Evolutionary conservation across 2,113 vertebrate species (phyloP).

Genomic region (Neopipo cinnamomea): DNA sequence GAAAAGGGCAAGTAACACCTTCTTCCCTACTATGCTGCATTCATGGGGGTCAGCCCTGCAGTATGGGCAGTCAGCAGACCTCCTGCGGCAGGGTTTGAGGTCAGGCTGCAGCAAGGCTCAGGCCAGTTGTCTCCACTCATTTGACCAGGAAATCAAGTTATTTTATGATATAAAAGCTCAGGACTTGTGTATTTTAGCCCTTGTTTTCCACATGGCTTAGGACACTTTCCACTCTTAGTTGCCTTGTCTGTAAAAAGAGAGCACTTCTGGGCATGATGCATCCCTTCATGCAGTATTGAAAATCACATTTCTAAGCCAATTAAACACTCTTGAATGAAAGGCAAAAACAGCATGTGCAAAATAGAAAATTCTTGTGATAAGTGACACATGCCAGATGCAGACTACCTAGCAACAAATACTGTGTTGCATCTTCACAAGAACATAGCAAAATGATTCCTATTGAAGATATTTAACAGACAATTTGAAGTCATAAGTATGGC

Average conservation of each 20-base stretch:
- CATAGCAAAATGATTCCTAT: neutral
- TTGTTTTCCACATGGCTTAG: neutral
- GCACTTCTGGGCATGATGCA: neutral
- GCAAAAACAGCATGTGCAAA: neutral
- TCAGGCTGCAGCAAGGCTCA: neutral
- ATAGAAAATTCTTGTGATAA: neutral
- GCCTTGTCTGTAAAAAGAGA: neutral
- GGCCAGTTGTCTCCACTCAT: neutral
- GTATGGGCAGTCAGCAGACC: neutral
- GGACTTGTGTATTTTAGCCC: neutral
- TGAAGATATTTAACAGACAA: neutral
- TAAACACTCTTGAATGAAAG: neutral
- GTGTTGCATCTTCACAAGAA: neutral
- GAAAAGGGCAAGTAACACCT: neutral
- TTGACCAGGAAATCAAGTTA: neutral
- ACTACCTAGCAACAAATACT: neutral
- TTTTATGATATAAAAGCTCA: neutral
- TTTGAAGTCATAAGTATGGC: neutral
- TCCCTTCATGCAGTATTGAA: neutral
- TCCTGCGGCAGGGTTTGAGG: neutral
- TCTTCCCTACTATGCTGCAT: fast-evolving
- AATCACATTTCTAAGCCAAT: neutral
- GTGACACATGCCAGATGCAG: neutral
- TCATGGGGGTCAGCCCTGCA: neutral
- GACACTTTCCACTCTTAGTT: neutral